phyloP scores from a whole-genome alignment of 1,140 invertebrate species.

The Planococcus citri region DNA sequence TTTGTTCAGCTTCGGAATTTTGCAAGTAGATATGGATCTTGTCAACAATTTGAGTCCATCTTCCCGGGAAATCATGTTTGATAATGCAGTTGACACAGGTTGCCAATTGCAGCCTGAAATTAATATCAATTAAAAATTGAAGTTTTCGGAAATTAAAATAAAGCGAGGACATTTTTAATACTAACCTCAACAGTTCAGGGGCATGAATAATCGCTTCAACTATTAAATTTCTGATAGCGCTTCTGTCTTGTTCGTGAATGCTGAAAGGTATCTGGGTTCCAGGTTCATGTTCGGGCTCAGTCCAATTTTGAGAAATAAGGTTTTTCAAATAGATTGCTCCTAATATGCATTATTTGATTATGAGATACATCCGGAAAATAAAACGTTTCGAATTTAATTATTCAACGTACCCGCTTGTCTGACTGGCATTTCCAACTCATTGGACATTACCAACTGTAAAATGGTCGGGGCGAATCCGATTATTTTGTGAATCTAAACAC shows the following conservation, averaged over 20 bases:
- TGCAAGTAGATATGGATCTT: constrained; percentile 77
- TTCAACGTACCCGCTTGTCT: constrained; percentile 66
- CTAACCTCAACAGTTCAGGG: constrained; percentile 69
- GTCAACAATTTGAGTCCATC: constrained; percentile 92
- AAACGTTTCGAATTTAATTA: background rate
- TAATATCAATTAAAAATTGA: constrained; percentile 10
- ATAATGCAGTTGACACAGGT: constrained; percentile 85
- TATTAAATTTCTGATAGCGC: constrained; percentile 81
- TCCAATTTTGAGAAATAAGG: constrained; percentile 78
- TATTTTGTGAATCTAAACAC: constrained; percentile 75
- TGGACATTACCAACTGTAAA: constrained; percentile 83
- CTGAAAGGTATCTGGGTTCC: constrained; percentile 63
- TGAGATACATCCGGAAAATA: background rate
- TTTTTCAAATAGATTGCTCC: constrained; percentile 95
- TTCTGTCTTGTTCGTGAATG: constrained; percentile 91
- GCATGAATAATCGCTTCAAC: constrained; percentile 90
- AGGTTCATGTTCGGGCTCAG: constrained; percentile 61
- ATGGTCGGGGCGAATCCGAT: constrained; percentile 89
- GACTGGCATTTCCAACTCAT: constrained; percentile 77
- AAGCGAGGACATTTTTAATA: background rate
- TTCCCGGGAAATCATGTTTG: constrained; percentile 88
- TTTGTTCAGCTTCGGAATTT: constrained; percentile 67
- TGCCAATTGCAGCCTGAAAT: constrained; percentile 69
- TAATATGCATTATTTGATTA: constrained; percentile 30
- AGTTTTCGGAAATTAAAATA: too few species aligned